phyloP scores from a whole-genome alignment of 1,140 invertebrate genomes.

The Phymorhynchus buccinoides region DNA sequence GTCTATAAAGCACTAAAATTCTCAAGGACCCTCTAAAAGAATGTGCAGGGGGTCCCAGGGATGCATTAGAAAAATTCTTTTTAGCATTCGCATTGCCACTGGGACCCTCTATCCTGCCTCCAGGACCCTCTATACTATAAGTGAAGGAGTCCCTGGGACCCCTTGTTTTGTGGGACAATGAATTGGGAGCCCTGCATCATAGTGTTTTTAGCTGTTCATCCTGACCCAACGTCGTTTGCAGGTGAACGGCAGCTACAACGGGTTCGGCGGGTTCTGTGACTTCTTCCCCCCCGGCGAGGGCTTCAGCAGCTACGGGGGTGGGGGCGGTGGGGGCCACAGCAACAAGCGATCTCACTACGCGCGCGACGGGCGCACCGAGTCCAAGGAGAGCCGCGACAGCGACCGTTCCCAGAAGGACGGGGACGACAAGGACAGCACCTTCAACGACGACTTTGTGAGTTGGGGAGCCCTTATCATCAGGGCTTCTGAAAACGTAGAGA shows the following conservation, averaged over 20 bases:
- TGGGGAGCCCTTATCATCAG: neutral
- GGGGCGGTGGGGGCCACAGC: neutral
- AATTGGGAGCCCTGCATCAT: too few species aligned
- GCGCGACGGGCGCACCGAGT: constrained; percentile 61
- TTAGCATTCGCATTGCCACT: too few species aligned
- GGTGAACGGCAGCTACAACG: constrained; percentile 61
- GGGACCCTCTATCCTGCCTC: too few species aligned
- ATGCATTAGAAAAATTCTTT: too few species aligned
- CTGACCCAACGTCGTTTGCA: neutral
- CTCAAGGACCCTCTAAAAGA: too few species aligned
- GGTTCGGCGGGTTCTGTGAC: constrained; percentile 53
- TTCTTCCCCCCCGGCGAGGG: constrained; percentile 62
- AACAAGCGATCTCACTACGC: constrained; percentile 58
- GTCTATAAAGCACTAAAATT: too few species aligned
- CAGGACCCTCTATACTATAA: too few species aligned
- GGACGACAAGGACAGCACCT: constrained; percentile 61
- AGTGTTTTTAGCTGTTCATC: neutral
- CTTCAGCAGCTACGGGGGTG: neutral
- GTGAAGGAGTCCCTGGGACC: too few species aligned
- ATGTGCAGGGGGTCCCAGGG: too few species aligned
- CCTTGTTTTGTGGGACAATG: too few species aligned
- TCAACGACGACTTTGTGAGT: constrained; percentile 73
- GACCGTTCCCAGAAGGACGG: constrained; percentile 54
- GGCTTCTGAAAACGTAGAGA: too few species aligned
- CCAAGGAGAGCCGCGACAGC: constrained; percentile 56